A percentile compares a stretch with the other conserved stretches of the same genome.
These are phyloP conservation scores for Liposcelis brunnea DNA, from an alignment of 2,888 invertebrate genomes.

Conservation along the genomic window DNA sequence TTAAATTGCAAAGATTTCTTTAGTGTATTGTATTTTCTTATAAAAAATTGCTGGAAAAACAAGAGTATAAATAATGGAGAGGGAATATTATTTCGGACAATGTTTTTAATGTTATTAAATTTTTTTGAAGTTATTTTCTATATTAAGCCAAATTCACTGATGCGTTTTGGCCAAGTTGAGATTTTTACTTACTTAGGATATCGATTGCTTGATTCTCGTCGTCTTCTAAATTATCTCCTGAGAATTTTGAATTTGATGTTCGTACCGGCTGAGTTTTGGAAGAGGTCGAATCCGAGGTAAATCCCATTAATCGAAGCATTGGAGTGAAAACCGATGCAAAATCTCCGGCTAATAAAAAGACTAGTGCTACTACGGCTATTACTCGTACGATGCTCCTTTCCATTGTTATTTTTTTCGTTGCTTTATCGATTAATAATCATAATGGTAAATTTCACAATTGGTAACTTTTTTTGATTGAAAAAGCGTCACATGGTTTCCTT, in stretches of 20 bases:
- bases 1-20: too few species aligned
- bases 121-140: too few species aligned
- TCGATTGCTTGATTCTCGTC: slow-evolving; percentile 3
- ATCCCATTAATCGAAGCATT: background rate
- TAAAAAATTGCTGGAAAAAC: too few species aligned
- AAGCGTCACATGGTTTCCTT: too few species aligned
- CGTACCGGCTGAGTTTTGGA: slow-evolving; percentile 2
- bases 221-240: too few species aligned
- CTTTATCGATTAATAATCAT: background rate
- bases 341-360: slow-evolving; percentile 36
- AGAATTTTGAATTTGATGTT: slow-evolving; percentile 3
- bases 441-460: background rate
- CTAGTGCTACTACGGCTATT: slow-evolving; percentile 34
- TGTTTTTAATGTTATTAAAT: too few species aligned
- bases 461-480: too few species aligned
- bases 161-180: too few species aligned
- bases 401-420: slow-evolving; percentile 13
- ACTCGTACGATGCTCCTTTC: slow-evolving; percentile 26
- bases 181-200: background rate
- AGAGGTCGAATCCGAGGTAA: background rate
- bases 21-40: too few species aligned
- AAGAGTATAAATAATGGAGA: too few species aligned
- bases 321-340: slow-evolving; percentile 24
- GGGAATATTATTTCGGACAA: too few species aligned
- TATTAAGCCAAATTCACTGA: too few species aligned